These are phyloP conservation scores for Enteromius paludinosus DNA, from an alignment of 2,797 vertebrate species.

Conservation along the genomic window DNA sequence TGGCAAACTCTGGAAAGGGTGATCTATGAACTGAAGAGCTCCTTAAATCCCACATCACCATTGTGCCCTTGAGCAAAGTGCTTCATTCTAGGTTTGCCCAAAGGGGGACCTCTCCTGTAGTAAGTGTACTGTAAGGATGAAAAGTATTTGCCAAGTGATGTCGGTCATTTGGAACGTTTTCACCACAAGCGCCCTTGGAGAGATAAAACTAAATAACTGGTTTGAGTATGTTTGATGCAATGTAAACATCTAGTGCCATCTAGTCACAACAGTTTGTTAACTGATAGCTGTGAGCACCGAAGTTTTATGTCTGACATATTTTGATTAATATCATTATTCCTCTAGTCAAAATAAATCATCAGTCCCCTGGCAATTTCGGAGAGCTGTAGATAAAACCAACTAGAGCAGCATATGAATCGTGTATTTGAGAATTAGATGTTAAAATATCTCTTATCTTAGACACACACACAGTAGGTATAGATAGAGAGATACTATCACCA, in stretches of 20 bases:
- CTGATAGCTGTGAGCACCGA: background rate
- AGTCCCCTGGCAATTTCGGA: background rate
- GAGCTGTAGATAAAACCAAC: background rate
- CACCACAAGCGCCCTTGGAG: background rate
- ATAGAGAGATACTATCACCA: background rate
- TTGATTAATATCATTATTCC: background rate
- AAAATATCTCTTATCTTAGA: background rate
- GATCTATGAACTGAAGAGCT: background rate
- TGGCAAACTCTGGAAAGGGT: background rate
- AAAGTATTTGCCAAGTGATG: background rate
- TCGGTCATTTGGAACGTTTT: background rate
- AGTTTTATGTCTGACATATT: background rate
- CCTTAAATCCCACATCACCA: conserved; percentile 10
- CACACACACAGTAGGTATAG: background rate
- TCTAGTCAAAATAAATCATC: background rate
- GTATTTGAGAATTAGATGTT: background rate
- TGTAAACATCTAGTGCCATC: background rate
- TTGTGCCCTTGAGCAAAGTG: conserved; percentile 6
- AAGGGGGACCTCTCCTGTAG: background rate
- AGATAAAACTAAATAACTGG: background rate
- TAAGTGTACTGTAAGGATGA: background rate
- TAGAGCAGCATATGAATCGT: background rate
- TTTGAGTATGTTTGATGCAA: background rate
- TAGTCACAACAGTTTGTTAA: background rate
- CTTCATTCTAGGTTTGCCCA: conserved; percentile 23